Percentiles rank a stretch among this genome's conserved stretches.
Evolutionary conservation across 2,888 invertebrate genomes (phyloP).

Genomic region (Dasypolia templi): DNA sequence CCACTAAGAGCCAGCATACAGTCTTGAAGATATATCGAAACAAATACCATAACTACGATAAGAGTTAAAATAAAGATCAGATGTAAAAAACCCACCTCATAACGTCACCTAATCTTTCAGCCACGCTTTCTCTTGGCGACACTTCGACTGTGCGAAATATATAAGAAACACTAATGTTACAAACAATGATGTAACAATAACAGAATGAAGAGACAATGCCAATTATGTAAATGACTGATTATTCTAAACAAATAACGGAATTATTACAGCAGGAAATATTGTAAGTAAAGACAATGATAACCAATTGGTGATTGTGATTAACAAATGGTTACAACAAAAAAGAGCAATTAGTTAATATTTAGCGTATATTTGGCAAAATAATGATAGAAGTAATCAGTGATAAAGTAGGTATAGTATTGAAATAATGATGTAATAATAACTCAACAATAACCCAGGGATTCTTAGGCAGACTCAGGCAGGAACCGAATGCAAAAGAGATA

Average conservation of each 20-base stretch:
- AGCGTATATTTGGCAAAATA: constrained; percentile 1
- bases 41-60: neutral
- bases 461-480: neutral
- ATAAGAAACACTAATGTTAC: constrained; percentile 11
- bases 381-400: neutral
- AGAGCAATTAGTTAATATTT: neutral
- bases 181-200: constrained; percentile 37
- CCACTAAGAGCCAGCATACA: neutral
- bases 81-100: neutral
- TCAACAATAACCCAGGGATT: neutral
- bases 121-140: constrained; percentile 42
- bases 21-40: neutral
- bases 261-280: constrained; percentile 2
- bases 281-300: neutral
- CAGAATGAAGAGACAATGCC: constrained; percentile 21
- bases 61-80: neutral
- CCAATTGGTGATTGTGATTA: too few relatives aligned
- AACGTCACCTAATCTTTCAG: constrained; percentile 15
- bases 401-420: constrained; percentile 3
- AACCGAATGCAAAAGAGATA: neutral
- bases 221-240: constrained; percentile 23
- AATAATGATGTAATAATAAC: neutral
- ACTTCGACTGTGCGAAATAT: constrained; percentile 17
- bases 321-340: neutral
- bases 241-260: constrained; percentile 1